phyloP scores from a whole-genome alignment of 2,888 invertebrate genomes.

The Tenthredo amoena region DNA sequence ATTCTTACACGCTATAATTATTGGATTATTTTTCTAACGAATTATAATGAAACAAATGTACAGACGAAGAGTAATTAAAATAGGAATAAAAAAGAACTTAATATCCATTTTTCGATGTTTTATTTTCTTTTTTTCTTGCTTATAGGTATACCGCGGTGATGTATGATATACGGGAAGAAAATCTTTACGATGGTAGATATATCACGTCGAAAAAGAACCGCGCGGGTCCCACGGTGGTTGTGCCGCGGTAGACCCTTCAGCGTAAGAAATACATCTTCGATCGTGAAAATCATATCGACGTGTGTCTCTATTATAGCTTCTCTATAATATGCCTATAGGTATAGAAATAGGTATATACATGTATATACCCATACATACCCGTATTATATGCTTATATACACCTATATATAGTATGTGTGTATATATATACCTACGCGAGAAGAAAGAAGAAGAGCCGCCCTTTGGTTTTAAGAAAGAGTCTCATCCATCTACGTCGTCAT shows the following conservation, averaged over 20 bases:
- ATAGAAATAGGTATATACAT: neutral
- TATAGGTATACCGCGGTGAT: neutral
- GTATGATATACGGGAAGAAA: neutral
- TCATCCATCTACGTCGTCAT: conserved; percentile 35
- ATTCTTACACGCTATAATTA: too few species aligned
- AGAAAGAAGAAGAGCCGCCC: neutral
- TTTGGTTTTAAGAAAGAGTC: conserved; percentile 31
- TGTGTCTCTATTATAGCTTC: conserved; percentile 23
- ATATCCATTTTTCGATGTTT: neutral
- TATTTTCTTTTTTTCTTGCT: neutral
- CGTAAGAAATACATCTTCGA: conserved; percentile 24
- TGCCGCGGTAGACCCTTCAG: neutral
- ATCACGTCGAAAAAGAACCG: neutral
- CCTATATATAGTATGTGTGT: neutral
- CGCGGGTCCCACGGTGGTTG: too few species aligned
- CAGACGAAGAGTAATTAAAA: neutral
- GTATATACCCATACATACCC: conserved; percentile 6
- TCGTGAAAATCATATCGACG: conserved; percentile 24
- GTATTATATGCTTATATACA: neutral
- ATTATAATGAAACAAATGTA: neutral
- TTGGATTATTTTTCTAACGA: neutral
- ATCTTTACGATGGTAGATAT: neutral
- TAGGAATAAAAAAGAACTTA: neutral
- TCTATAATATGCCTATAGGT: conserved; percentile 36
- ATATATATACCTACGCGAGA: neutral